These are phyloP conservation scores for Montipora capricornis DNA, from an alignment of 64 coral and sea anemone genomes.

Conservation along the genomic window DNA sequence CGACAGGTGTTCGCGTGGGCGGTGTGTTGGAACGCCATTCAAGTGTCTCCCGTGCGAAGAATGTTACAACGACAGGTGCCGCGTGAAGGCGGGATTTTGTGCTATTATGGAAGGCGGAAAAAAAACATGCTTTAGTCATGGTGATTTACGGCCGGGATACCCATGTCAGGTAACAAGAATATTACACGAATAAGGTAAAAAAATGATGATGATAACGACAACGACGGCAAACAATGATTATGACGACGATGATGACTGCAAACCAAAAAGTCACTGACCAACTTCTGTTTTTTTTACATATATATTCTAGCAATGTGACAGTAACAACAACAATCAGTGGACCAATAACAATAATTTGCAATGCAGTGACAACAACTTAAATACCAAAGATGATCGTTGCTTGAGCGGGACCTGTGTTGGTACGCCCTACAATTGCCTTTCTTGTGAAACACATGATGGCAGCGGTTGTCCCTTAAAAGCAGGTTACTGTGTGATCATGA, in stretches of 20 bases:
- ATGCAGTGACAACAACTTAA: conserved; percentile 83
- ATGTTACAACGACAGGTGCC: conserved; percentile 64
- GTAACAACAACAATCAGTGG: conserved; percentile 51
- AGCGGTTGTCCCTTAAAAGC: conserved; percentile 68
- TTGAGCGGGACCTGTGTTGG: conserved; percentile 70
- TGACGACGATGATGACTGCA: no score
- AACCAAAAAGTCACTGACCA: no score
- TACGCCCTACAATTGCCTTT: conserved; percentile 77
- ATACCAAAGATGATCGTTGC: conserved; percentile 87
- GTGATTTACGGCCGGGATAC: conserved; percentile 71
- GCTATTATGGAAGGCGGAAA: conserved; percentile 48
- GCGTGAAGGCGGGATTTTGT: conserved; percentile 74
- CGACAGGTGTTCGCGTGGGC: conserved; percentile 55
- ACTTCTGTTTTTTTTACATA: no score
- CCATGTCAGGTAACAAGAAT: conserved; percentile 62
- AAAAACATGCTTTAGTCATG: conserved; percentile 57
- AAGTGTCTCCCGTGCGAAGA: conserved; percentile 69
- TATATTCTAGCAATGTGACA: conserved; percentile 65
- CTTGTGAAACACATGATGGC: conserved; percentile 89
- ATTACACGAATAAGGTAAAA: not conserved
- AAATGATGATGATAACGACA: no score
- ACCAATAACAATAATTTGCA: conserved; percentile 66
- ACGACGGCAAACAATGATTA: no score
- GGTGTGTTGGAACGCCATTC: conserved; percentile 73
- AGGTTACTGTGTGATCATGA: conserved; percentile 73